Conservation (phyloP, 1,140 invertebrate genomes). For the Apis laboriosa region DNA sequence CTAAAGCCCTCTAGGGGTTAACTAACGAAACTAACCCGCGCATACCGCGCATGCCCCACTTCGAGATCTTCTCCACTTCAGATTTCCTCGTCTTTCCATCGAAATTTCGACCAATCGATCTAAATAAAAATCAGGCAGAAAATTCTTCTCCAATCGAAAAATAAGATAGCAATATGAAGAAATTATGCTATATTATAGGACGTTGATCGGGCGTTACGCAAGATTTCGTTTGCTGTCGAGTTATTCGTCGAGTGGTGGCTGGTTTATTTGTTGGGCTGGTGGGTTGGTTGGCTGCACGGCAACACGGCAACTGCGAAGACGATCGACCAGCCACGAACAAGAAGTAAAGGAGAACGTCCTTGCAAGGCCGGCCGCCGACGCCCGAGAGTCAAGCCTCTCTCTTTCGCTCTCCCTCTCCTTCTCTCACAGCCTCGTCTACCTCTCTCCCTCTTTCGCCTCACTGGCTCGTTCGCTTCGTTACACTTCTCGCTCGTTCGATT, state of each 20-base stretch:
- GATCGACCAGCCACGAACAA: slow-evolving; percentile 53
- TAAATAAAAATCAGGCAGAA: no score
- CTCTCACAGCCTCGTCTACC: slow-evolving; percentile 1
- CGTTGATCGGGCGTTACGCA: slow-evolving; percentile 25
- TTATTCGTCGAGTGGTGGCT: slow-evolving; percentile 2
- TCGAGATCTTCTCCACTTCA: neutral
- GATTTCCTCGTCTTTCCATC: neutral
- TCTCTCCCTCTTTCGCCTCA: slow-evolving; percentile 21
- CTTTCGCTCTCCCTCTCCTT: slow-evolving; percentile 44
- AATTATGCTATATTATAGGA: no score
- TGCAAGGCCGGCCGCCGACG: slow-evolving; percentile 73
- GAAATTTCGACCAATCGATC: neutral
- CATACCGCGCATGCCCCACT: slow-evolving; percentile 36
- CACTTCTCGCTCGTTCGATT: neutral
- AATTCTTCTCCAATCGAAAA: no score
- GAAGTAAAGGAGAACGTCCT: slow-evolving; percentile 71
- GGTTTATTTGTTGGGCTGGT: slow-evolving; percentile 33
- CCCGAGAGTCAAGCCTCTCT: slow-evolving; percentile 63
- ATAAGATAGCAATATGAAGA: no score
- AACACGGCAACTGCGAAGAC: slow-evolving; percentile 45
- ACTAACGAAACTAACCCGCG: slow-evolving; percentile 46
- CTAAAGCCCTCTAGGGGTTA: slow-evolving; percentile 28
- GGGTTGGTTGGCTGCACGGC: slow-evolving; percentile 25
- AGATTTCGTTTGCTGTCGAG: slow-evolving; percentile 36
- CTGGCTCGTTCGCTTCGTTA: slow-evolving; percentile 25